phyloP scores from a whole-genome alignment of 2,113 vertebrate species.

The Sprattus sprattus region DNA sequence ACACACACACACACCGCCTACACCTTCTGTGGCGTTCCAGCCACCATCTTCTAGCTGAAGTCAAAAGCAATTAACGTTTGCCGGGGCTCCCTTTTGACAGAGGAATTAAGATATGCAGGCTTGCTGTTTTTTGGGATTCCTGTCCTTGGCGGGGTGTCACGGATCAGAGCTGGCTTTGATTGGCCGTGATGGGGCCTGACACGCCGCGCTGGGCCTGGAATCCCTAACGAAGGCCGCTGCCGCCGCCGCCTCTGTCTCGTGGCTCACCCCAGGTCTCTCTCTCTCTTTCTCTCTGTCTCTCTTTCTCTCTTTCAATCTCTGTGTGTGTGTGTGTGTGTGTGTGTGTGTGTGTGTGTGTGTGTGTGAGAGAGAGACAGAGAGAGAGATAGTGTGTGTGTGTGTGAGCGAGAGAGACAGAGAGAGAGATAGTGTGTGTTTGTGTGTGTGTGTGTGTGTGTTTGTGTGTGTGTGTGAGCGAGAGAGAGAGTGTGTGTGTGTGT shows the following conservation, averaged over 20 bases:
- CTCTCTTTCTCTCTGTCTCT: not conserved
- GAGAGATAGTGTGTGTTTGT: not conserved
- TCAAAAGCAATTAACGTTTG: conserved; percentile 59
- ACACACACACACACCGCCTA: not conserved
- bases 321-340: too few relatives aligned
- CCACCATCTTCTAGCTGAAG: conserved; percentile 36
- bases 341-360: too few relatives aligned
- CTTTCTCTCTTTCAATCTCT: not conserved
- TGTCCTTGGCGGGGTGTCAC: conserved; percentile 55
- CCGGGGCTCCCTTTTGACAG: conserved; percentile 50
- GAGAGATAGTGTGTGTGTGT: not conserved
- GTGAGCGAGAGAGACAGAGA: too few relatives aligned
- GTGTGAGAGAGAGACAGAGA: too few relatives aligned
- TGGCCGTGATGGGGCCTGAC: conserved; percentile 62
- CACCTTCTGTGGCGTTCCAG: not conserved
- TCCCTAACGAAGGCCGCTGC: conserved; percentile 55
- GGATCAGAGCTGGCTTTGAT: conserved; percentile 69
- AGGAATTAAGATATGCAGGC: conserved; percentile 60
- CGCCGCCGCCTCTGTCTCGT: not conserved
- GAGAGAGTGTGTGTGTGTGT: too few relatives aligned
- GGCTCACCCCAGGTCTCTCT: not conserved
- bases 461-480: not conserved
- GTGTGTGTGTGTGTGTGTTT: not conserved
- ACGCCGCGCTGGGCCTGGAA: conserved; percentile 56
- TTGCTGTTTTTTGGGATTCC: conserved; percentile 43